phyloP scores from a whole-genome alignment of 2,113 vertebrate genomes.

The Fulmarus glacialis region DNA sequence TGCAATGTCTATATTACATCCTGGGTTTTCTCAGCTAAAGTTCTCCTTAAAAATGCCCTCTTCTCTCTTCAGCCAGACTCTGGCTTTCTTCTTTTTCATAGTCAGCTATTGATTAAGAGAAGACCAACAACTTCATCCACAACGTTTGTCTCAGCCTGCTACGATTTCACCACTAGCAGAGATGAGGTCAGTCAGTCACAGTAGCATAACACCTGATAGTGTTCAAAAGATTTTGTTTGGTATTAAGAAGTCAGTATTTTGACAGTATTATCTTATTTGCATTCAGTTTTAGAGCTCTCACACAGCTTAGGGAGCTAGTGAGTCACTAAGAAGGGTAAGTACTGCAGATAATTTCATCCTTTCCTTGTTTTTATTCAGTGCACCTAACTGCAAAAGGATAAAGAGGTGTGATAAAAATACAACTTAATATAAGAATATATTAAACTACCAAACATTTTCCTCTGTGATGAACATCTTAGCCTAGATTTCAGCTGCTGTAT shows the following conservation, averaged over 20 bases:
- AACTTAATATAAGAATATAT: not conserved
- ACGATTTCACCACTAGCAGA: not conserved
- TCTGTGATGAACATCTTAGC: not conserved
- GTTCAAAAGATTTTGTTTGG: not conserved
- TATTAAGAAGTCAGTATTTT: not conserved
- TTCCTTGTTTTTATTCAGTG: not conserved
- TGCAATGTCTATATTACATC: not conserved
- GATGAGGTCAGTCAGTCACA: not conserved
- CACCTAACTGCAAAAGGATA: not conserved
- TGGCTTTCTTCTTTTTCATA: not conserved
- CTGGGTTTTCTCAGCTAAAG: not conserved
- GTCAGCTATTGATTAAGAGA: not conserved
- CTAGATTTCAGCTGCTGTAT: not conserved
- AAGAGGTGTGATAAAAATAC: not conserved
- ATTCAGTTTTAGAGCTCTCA: not conserved
- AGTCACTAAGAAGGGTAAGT: not conserved
- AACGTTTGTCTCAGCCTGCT: not conserved
- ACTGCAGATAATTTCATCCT: not conserved
- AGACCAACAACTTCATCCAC: not conserved
- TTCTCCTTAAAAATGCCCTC: not conserved
- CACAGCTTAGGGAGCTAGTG: not conserved
- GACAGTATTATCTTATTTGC: not conserved
- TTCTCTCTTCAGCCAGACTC: not conserved
- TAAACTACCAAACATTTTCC: not conserved
- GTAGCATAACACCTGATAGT: accelerated